Evolutionary conservation across 1,140 invertebrate species (phyloP).

Genomic region (Drosophila gunungcola): DNA sequence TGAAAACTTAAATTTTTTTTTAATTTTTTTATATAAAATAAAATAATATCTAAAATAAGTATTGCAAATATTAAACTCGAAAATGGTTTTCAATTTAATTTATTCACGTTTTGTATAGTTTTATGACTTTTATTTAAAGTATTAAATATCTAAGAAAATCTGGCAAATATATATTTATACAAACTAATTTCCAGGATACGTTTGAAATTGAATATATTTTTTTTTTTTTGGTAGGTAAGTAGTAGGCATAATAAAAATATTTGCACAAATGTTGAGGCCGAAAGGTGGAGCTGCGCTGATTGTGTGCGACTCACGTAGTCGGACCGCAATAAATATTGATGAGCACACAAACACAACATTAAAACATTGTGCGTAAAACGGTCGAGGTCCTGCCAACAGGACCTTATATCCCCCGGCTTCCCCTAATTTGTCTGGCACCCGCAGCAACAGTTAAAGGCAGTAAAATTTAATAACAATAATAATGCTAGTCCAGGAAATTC

Average conservation of each 20-base stretch:
- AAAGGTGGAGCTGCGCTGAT: conserved; percentile 41
- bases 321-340: conserved; percentile 83
- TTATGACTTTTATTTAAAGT: too few relatives aligned
- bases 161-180: too few relatives aligned
- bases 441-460: conserved; percentile 75
- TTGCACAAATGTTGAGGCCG: conserved; percentile 52
- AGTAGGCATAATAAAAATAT: conserved; percentile 64
- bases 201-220: neutral
- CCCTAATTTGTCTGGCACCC: conserved; percentile 56
- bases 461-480: conserved; percentile 83
- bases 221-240: neutral
- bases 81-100: too few relatives aligned
- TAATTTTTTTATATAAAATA: neutral
- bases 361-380: conserved; percentile 75
- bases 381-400: conserved; percentile 22
- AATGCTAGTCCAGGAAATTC: conserved; percentile 64
- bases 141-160: too few relatives aligned
- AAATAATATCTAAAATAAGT: too few relatives aligned
- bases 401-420: neutral
- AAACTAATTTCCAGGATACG: conserved; percentile 8
- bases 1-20: neutral
- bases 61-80: too few relatives aligned
- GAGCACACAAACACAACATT: conserved; percentile 81
- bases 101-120: too few relatives aligned
- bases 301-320: conserved; percentile 78